Evolutionary conservation across 2,797 vertebrate species (phyloP).

Genomic region (Cryptoblepharus egeriae): DNA sequence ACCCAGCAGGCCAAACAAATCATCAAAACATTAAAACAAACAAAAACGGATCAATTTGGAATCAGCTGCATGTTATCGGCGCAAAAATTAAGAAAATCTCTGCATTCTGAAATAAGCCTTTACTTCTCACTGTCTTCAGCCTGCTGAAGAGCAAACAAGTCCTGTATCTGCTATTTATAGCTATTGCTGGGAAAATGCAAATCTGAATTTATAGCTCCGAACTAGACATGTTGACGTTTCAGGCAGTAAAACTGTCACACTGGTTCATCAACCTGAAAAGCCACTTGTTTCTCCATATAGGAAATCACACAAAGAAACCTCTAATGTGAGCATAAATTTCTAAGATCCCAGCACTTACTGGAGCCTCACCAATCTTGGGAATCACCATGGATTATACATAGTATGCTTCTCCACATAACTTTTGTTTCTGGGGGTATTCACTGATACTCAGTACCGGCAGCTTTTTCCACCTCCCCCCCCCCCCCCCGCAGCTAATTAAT

Average conservation of each 20-base stretch:
- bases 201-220: constrained; percentile 65
- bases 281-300: too few relatives aligned
- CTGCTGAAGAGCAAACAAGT: constrained; percentile 56
- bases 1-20: constrained; percentile 34
- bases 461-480: too few relatives aligned
- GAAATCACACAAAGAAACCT: too few relatives aligned
- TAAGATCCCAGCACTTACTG: too few relatives aligned
- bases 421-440: too few relatives aligned
- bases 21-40: constrained; percentile 24
- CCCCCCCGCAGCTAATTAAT: too few relatives aligned
- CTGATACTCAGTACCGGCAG: too few relatives aligned
- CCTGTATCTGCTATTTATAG: constrained; percentile 70
- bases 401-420: too few relatives aligned
- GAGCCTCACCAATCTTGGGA: too few relatives aligned
- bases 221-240: constrained; percentile 62
- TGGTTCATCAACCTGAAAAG: too few relatives aligned
- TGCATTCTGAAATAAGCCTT: constrained; percentile 1
- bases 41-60: constrained; percentile 35
- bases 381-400: too few relatives aligned
- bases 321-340: too few relatives aligned
- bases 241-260: constrained; percentile 54
- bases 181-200: constrained; percentile 68
- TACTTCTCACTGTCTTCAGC: constrained; percentile 41
- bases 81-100: constrained; percentile 6
- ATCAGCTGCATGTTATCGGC: constrained; percentile 10